phyloP scores from a whole-genome alignment of 2,888 invertebrate species.

The Pemphredon lugubris region DNA sequence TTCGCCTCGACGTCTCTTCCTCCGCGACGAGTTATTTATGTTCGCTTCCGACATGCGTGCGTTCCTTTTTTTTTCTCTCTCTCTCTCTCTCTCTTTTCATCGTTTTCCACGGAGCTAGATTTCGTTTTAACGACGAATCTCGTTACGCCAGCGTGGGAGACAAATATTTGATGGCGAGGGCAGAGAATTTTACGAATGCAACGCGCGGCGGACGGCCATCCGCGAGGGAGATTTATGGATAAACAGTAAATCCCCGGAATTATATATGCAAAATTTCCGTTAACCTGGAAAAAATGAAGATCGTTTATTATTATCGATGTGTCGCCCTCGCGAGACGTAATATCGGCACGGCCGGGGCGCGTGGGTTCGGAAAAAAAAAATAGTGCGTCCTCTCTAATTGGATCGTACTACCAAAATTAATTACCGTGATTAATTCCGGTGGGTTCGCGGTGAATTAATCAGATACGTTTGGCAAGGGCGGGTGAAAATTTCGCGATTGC shows the following conservation, averaged over 20 bases:
- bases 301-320: slow-evolving; percentile 48
- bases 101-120: too few species aligned
- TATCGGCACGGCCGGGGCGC: background rate
- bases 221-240: too few species aligned
- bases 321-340: background rate
- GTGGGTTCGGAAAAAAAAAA: slow-evolving; percentile 15
- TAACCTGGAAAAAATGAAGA: slow-evolving; percentile 13
- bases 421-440: slow-evolving; percentile 39
- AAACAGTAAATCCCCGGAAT: slow-evolving; percentile 14
- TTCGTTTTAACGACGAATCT: too few species aligned
- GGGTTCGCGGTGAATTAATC: slow-evolving; percentile 29
- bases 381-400: slow-evolving; percentile 8
- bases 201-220: too few species aligned
- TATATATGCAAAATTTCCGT: slow-evolving; percentile 4
- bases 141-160: slow-evolving; percentile 12
- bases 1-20: too few species aligned
- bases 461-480: background rate
- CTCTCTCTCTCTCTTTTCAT: too few species aligned
- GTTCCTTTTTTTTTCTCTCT: too few species aligned
- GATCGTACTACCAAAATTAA: slow-evolving; percentile 39
- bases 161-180: too few species aligned
- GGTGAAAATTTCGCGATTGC: background rate
- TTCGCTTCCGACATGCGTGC: too few species aligned
- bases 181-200: too few species aligned
- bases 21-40: too few species aligned